A percentile compares a stretch with the other conserved stretches of the same genome.
phyloP scores from a whole-genome alignment of 2,888 invertebrate species.

The Galerucella pusilla region DNA sequence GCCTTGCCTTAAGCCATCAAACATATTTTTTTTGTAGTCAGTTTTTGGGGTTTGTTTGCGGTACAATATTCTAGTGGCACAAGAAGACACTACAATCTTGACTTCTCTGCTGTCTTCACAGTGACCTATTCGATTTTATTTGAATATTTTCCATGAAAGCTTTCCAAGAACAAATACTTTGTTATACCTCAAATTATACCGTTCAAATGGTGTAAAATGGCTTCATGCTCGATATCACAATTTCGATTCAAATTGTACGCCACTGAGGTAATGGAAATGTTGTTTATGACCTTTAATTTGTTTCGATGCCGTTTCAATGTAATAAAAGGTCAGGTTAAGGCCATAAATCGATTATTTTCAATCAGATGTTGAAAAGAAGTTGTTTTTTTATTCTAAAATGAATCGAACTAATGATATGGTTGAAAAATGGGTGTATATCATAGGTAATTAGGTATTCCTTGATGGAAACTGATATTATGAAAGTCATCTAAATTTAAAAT shows the following conservation, averaged over 20 bases:
- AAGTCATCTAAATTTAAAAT: neutral
- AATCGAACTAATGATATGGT: neutral
- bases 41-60: too few species aligned
- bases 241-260: neutral
- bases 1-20: too few species aligned
- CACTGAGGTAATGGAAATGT: neutral
- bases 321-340: slow-evolving; percentile 19
- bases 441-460: neutral
- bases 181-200: too few species aligned
- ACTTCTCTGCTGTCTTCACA: neutral
- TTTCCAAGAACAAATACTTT: too few species aligned
- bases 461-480: neutral
- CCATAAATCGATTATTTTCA: slow-evolving; percentile 11
- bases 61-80: neutral
- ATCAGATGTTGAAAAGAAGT: slow-evolving; percentile 6
- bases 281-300: slow-evolving; percentile 13
- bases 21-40: too few species aligned
- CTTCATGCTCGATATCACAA: too few species aligned
- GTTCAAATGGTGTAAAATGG: too few species aligned
- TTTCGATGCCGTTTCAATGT: slow-evolving; percentile 1
- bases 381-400: neutral
- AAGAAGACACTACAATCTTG: neutral
- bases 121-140: too few species aligned
- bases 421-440: neutral
- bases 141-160: too few species aligned